These are phyloP conservation scores for Crypturellus undulatus DNA, from an alignment of 2,113 vertebrate species.

Conservation along the genomic window DNA sequence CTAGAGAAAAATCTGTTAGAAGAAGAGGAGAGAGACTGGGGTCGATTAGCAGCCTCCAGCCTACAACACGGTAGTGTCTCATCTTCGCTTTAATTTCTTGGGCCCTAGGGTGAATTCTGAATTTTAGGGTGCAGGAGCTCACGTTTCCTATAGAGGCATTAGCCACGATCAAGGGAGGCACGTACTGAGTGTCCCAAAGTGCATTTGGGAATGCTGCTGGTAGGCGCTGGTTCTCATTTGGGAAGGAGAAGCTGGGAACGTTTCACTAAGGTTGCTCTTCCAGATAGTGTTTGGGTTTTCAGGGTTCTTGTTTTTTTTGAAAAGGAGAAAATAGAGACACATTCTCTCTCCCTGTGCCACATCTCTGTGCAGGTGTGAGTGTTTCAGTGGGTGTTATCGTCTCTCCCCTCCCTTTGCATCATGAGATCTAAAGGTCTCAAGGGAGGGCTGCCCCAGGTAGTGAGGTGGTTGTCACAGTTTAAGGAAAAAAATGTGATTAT, in stretches of 20 bases:
- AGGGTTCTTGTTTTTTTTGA: no score
- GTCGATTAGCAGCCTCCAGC: not conserved
- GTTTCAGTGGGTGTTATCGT: not conserved
- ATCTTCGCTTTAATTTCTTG: no score
- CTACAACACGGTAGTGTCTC: not conserved
- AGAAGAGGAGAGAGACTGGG: no score
- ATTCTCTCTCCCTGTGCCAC: not conserved
- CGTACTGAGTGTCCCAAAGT: not conserved
- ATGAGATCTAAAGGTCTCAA: not conserved
- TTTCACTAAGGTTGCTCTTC: not conserved
- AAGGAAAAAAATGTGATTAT: not conserved
- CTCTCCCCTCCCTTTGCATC: not conserved
- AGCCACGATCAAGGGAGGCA: not conserved
- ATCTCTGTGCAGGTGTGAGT: not conserved
- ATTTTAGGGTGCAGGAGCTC: not conserved
- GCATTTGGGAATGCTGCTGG: not conserved
- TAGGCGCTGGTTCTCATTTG: rapidly evolving
- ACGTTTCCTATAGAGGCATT: not conserved
- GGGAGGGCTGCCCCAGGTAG: not conserved
- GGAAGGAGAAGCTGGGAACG: not conserved
- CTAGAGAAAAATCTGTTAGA: not conserved
- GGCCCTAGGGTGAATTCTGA: no score
- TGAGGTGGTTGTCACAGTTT: not conserved
- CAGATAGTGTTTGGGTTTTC: rapidly evolving
- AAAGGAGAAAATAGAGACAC: no score